Conservation (phyloP, 2,888 invertebrate species). For the Apamea monoglypha region DNA sequence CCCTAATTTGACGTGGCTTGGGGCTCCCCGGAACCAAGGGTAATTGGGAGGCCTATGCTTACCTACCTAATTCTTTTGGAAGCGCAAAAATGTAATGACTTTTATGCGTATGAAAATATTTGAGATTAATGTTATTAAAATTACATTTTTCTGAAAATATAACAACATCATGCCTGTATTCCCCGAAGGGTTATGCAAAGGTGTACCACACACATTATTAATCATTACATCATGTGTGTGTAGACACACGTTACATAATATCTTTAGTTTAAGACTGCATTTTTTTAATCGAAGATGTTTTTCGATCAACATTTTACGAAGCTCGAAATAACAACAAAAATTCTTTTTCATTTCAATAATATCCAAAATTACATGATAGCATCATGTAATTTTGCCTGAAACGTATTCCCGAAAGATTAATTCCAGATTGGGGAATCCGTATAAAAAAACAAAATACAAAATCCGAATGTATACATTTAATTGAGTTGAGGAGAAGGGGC, state of each 20-base stretch:
- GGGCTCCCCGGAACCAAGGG: conserved; percentile 20
- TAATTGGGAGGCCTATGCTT: conserved; percentile 29
- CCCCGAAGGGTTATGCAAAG: too few relatives aligned
- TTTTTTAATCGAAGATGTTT: neutral
- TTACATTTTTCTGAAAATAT: neutral
- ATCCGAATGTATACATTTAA: conserved; percentile 12
- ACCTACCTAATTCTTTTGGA: conserved; percentile 27
- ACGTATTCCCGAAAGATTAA: neutral
- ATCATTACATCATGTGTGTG: too few relatives aligned
- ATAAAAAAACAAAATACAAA: conserved; percentile 7
- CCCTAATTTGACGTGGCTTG: conserved; percentile 26
- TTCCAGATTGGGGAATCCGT: conserved; percentile 2
- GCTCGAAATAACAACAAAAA: neutral
- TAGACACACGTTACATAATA: neutral
- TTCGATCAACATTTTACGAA: neutral
- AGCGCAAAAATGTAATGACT: conserved; percentile 28
- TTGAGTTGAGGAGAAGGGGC: conserved; percentile 14
- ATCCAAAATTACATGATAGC: neutral
- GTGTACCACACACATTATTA: too few relatives aligned
- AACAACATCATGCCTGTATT: neutral
- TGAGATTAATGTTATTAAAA: neutral
- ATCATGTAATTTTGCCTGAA: neutral
- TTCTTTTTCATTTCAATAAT: neutral
- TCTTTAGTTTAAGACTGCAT: neutral
- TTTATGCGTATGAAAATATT: conserved; percentile 30